Evolutionary conservation across 2,797 vertebrate genomes (phyloP), one percentile per base, ranked within the genome.

Genomic region (Coluber constrictor): DNA sequence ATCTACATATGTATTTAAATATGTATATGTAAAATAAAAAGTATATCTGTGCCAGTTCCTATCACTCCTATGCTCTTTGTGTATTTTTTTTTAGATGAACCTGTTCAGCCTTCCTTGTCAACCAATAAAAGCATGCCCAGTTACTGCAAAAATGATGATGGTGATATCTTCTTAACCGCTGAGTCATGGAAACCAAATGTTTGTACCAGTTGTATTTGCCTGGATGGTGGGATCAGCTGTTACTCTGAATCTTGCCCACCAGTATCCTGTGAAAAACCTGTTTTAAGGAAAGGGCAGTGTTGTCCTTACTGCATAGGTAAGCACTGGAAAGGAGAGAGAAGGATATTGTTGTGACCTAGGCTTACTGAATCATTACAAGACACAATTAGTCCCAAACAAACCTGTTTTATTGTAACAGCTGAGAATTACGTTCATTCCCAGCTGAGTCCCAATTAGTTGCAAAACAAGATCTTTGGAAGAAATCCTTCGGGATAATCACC

Each of bases 141-240:
- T 94, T 98, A 98, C 93, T 98, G 98, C 97, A 98, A 98, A 96
- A 98, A 98, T 0, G 98, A 98, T 10, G 98, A 98, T 32, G 98
- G 98, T 55, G 98, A 98, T 93, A 98, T 99, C 96, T 99, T 98
- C 96, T 98, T 99, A 96, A 98, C 98, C 3, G 98, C 98, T 0
- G 98, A 99, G 96, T 99, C 98, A 89, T 99, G 98, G 98, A 99
- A 99, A 96, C 98, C 98, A 32, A 98, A 99, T 47, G 98, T 98
- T 25, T 99, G 98, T 95, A 98, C 98, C 57, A 99, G 98, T 97
- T 99, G 98, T 25, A 95, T 99, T 88, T 99, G 98, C 96, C 96
- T 98, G 96, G 98, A 98, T 16, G 98, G 98, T n/a, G 91, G 96
- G 18, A 98, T 99, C 91, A 98, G 97, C 97, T 99, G 98, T 95